phyloP scores from a whole-genome alignment of 2,797 vertebrate genomes.

The Danio tinwini region DNA sequence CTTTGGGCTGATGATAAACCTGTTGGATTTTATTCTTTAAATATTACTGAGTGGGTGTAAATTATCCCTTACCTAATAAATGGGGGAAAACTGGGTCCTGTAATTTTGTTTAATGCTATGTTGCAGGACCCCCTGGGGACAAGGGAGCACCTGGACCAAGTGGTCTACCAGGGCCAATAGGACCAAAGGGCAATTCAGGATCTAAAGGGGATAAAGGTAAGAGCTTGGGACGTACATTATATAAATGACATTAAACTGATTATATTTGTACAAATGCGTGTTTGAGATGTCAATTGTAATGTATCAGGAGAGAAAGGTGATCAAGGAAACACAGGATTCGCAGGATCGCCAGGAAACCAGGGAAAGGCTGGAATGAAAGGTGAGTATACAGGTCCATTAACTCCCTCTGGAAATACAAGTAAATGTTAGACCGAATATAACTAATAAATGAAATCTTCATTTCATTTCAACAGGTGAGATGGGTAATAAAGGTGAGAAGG shows the following conservation, averaged over 20 bases:
- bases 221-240: neutral
- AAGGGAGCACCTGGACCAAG: slow-evolving; percentile 80
- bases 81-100: neutral
- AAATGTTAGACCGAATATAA: neutral
- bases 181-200: slow-evolving; percentile 72
- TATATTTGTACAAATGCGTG: neutral
- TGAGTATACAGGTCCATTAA: slow-evolving; percentile 55
- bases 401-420: neutral
- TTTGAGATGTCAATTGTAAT: slow-evolving; percentile 9
- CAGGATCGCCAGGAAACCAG: slow-evolving; percentile 82
- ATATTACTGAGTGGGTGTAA: too few relatives aligned
- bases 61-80: too few relatives aligned
- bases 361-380: slow-evolving; percentile 93
- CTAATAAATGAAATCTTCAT: neutral
- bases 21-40: too few relatives aligned
- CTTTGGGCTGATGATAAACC: too few relatives aligned
- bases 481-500: slow-evolving; percentile 89
- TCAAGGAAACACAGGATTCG: slow-evolving; percentile 81
- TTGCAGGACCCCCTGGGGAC: slow-evolving; percentile 84
- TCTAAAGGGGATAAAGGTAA: slow-evolving; percentile 79
- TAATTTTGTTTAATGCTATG: slow-evolving; percentile 30
- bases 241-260: neutral
- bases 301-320: slow-evolving; percentile 89
- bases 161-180: slow-evolving; percentile 79
- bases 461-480: slow-evolving; percentile 80